These are phyloP conservation scores for Caenorhabditis sinica DNA, from an alignment of 2,888 invertebrate genomes.

Conservation along the genomic window DNA sequence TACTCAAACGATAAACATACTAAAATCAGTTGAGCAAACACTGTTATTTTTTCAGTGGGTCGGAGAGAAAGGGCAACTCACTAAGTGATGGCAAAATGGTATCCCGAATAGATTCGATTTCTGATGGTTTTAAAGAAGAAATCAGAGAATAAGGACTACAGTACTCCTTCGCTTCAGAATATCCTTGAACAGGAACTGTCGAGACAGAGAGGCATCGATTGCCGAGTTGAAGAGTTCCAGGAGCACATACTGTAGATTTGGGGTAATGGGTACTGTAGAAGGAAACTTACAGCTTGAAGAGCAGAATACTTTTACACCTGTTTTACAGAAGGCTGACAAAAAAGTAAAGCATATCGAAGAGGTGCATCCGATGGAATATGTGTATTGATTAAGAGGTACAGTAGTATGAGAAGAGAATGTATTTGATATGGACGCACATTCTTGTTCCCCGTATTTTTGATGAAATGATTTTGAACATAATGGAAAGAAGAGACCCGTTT, in stretches of 20 bases:
- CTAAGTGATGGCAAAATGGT: constrained; percentile 39
- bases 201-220: constrained; percentile 57
- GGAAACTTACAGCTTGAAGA: constrained; percentile 46
- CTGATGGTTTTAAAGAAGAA: constrained; percentile 48
- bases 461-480: constrained; percentile 60
- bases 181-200: constrained; percentile 44
- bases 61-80: constrained; percentile 33
- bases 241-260: constrained; percentile 50
- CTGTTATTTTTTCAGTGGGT: neutral
- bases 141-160: constrained; percentile 51
- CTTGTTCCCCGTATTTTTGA: constrained; percentile 63
- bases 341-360: constrained; percentile 57
- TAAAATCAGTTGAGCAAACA: constrained; percentile 55
- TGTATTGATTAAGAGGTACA: constrained; percentile 47
- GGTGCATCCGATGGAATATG: constrained; percentile 62
- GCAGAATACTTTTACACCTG: constrained; percentile 58
- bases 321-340: constrained; percentile 63
- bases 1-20: constrained; percentile 43
- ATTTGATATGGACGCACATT: constrained; percentile 38
- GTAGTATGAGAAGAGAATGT: constrained; percentile 42
- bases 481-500: constrained; percentile 55
- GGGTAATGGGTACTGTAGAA: neutral
- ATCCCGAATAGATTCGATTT: constrained; percentile 52
- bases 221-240: constrained; percentile 58
- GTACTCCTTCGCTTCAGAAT: constrained; percentile 43